A percentile compares a stretch with the other conserved stretches of the same genome.
Evolutionary conservation across 2,888 invertebrate genomes (phyloP).

Genomic region (Clepsis dumicolana): DNA sequence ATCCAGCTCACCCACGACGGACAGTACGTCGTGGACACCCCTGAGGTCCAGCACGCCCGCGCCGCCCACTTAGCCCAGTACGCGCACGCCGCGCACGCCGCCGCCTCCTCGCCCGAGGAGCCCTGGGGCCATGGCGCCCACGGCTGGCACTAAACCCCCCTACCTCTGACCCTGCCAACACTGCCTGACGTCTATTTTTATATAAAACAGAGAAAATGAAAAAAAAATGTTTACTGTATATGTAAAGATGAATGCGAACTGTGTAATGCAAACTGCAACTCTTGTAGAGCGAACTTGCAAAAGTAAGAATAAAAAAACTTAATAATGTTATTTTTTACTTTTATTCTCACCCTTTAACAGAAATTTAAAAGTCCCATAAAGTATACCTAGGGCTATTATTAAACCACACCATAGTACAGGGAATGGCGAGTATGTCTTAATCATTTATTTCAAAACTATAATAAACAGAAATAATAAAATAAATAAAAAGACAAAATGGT

Average conservation of each 20-base stretch:
- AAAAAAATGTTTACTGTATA: constrained; percentile 77
- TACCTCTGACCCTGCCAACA: constrained; percentile 68
- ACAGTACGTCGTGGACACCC: constrained; percentile 82
- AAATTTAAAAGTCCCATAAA: too few species aligned
- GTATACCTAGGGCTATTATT: too few species aligned
- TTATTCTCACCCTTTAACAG: constrained; percentile 48
- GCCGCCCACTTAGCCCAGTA: constrained; percentile 77
- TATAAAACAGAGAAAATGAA: constrained; percentile 75
- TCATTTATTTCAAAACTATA: too few species aligned
- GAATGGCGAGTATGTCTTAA: too few species aligned
- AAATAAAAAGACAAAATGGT: too few species aligned
- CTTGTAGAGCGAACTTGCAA: constrained; percentile 80
- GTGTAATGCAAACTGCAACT: constrained; percentile 75
- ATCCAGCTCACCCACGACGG: constrained; percentile 84
- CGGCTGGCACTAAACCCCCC: constrained; percentile 74
- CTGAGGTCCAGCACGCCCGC: constrained; percentile 81
- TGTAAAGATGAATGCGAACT: constrained; percentile 73
- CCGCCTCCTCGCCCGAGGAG: constrained; percentile 78
- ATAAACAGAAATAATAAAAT: too few species aligned
- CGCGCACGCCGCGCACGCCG: constrained; percentile 78
- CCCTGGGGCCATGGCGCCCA: constrained; percentile 72
- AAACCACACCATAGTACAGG: too few species aligned
- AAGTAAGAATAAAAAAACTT: constrained; percentile 76
- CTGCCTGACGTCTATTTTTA: constrained; percentile 75
- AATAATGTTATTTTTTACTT: constrained; percentile 64